These are phyloP conservation scores for Palythoa grandiflora DNA, from an alignment of 92 coral and sea anemone species.

Conservation along the genomic window DNA sequence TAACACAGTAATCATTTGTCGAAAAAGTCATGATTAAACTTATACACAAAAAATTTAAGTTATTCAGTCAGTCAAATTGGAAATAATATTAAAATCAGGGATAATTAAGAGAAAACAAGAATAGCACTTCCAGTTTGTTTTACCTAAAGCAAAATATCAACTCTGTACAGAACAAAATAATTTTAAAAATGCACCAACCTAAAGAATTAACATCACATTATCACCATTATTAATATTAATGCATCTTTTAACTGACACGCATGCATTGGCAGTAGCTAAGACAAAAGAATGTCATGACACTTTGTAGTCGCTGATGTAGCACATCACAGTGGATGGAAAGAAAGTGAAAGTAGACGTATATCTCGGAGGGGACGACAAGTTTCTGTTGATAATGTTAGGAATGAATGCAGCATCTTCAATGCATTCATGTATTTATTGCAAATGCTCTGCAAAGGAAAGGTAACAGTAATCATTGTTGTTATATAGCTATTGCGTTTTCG, in stretches of 20 bases:
- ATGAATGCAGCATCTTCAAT: slow-evolving; percentile 12
- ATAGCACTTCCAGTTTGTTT: no score
- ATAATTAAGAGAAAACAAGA: no score
- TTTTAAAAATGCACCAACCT: not conserved
- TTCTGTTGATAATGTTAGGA: not conserved
- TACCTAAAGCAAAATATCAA: no score
- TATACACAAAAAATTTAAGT: no score
- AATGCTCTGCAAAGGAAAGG: slow-evolving; percentile 28
- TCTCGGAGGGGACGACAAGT: slow-evolving; percentile 17
- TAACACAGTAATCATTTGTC: no score
- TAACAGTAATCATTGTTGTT: not conserved
- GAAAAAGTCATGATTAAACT: no score
- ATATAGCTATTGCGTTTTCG: not conserved
- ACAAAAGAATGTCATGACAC: slow-evolving; percentile 3
- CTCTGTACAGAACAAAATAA: no score
- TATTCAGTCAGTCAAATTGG: no score
- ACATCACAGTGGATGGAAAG: not conserved
- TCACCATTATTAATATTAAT: not conserved
- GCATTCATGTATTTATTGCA: slow-evolving; percentile 27
- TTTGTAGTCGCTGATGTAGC: not conserved
- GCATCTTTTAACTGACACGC: slow-evolving; percentile 4
- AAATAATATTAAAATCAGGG: no score
- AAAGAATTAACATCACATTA: no score
- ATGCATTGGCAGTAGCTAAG: slow-evolving; percentile 6
- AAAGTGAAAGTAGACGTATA: not conserved